Evolutionary conservation across 2,888 invertebrate genomes (phyloP).

Genomic region (Epistrophe grossulariae): DNA sequence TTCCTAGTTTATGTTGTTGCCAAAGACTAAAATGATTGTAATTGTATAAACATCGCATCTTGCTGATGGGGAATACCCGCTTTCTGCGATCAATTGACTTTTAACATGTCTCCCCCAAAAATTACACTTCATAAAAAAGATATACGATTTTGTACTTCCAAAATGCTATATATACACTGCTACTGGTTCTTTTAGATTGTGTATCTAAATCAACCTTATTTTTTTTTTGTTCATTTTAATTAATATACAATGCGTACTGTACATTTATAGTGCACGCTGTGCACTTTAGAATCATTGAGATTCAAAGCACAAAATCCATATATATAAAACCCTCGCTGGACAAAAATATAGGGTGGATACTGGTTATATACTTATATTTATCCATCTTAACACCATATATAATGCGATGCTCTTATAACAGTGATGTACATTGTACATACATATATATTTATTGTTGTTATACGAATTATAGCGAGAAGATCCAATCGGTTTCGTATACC

Average conservation of each 20-base stretch:
- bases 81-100: slow-evolving; percentile 28
- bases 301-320: not conserved
- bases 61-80: not conserved
- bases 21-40: not conserved
- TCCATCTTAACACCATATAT: not conserved
- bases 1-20: not conserved
- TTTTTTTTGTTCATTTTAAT: slow-evolving; percentile 16
- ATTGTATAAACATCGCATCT: not conserved
- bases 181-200: not conserved
- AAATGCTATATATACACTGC: not conserved
- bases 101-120: slow-evolving; percentile 22
- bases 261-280: slow-evolving; percentile 20
- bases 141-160: not conserved
- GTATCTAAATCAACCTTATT: slow-evolving; percentile 20
- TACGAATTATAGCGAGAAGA: slow-evolving; percentile 9
- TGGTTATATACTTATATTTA: not conserved
- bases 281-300: slow-evolving; percentile 18
- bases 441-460: not conserved
- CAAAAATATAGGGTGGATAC: slow-evolving; percentile 17
- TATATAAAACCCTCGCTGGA: slow-evolving; percentile 1
- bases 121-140: slow-evolving; percentile 7
- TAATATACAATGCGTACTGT: slow-evolving; percentile 10
- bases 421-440: not conserved
- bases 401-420: not conserved
- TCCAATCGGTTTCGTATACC: slow-evolving; percentile 5